Base-by-base conservation (phyloP, 2,888 invertebrate species). In the Graphium colonna region DNA sequence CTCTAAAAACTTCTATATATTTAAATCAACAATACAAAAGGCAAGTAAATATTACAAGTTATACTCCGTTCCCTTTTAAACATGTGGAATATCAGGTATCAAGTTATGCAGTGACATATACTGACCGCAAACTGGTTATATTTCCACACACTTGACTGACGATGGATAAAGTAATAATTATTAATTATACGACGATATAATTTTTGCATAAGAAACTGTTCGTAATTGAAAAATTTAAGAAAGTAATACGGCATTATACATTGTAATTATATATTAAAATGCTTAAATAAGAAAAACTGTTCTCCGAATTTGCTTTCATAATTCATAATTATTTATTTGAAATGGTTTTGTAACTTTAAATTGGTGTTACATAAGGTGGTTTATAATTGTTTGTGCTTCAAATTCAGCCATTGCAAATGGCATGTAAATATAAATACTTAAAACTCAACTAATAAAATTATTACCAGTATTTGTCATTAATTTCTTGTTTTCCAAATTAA, bases 51-150 rank as follows among this genome's bases (percentile, higher is more conserved):
- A 18, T 5, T 18, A 12, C 1, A 26, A 44, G 13, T 17, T 28
- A 31, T 17, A 45, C 15, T 46, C 36, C 33, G 17, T 18, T 36
- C 36, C 7, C 1, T 21, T 38, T 42, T 42, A 42, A 33, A n/a
- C 33, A 31, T 49, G 13, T 33, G 33, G 18, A 17, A 43, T 51
- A 44, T 51, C 38, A 8, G 21, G 16, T 51, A 44, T 38, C 51
- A 44, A 40, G 38, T 28, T 40, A 40, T 17, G 39, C 31, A 38
- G n/a, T 36, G 50, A 43, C 17, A 44, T 51, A 39, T 28, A 40
- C 51, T 28, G 18, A 51, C 51, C 51, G 28, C 51, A 51, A 45
- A 39, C 44, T 28, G 39, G 38, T 45, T 51, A 28, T 15, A 9
- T 10, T 7, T 45, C 28, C 39, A 28, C 39, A 38, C 51, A 28